A percentile compares a stretch with the other conserved stretches of the same genome.
Conservation (phyloP, 2,113 vertebrate species). For the Ursus arctos region DNA sequence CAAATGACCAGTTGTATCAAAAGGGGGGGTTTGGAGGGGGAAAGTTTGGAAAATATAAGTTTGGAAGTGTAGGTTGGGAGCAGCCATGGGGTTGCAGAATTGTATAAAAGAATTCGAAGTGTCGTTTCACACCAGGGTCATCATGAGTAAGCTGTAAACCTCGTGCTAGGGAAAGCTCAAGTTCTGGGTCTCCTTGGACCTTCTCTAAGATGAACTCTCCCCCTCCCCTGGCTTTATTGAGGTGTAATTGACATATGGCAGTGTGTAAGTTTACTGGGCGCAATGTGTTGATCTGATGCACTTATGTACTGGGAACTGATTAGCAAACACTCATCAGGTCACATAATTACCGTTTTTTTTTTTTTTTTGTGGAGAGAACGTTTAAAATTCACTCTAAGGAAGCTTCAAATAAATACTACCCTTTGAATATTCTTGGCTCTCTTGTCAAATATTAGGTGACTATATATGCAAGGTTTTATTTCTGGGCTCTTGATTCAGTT, state of each 20-base stretch:
- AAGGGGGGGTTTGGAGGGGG: neutral
- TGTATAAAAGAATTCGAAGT: neutral
- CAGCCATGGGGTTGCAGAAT: neutral
- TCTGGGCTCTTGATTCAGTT: neutral
- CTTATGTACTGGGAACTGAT: neutral
- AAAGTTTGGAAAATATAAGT: neutral
- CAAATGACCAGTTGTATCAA: neutral
- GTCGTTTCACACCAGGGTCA: neutral
- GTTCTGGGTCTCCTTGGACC: neutral
- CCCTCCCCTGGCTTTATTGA: neutral
- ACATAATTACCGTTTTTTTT: neutral
- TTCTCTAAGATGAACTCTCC: neutral
- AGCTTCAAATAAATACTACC: neutral
- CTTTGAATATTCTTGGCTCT: neutral
- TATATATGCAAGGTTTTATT: neutral
- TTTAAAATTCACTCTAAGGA: neutral
- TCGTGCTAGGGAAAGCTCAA: neutral
- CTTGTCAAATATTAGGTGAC: neutral
- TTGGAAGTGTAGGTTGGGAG: neutral
- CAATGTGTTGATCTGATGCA: neutral
- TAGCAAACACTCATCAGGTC: neutral
- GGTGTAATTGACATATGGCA: neutral
- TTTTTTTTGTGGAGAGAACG: neutral
- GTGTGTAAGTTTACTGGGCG: neutral
- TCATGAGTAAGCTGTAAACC: neutral